Evolutionary conservation across 2,113 vertebrate species (phyloP).

Genomic region (Pedetes capensis): DNA sequence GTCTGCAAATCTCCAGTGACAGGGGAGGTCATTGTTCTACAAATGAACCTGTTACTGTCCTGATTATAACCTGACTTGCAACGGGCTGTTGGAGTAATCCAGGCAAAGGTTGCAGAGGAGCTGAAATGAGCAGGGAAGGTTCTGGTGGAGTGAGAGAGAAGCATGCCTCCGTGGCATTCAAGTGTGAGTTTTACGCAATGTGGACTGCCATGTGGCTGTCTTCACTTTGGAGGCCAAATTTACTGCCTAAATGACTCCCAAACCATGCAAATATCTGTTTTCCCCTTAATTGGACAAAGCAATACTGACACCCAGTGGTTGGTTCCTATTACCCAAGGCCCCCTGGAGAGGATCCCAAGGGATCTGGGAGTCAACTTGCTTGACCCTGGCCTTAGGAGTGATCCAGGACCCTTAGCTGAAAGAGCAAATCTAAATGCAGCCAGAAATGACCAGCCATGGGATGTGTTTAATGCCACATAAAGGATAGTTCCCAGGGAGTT

Average conservation of each 20-base stretch:
- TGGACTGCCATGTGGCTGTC: neutral
- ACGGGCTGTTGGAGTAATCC: neutral
- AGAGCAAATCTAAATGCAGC: slow-evolving; percentile 68
- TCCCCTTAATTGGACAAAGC: slow-evolving; percentile 50
- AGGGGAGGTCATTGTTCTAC: neutral
- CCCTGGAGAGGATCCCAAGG: neutral
- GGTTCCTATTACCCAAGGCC: neutral
- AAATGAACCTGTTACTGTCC: neutral
- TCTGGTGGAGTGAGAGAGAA: neutral
- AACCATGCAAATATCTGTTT: neutral
- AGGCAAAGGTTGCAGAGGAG: neutral
- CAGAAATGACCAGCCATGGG: slow-evolving; percentile 1
- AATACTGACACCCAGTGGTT: slow-evolving; percentile 73
- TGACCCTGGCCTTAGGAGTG: neutral
- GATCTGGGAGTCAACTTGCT: neutral
- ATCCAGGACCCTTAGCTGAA: slow-evolving; percentile 40
- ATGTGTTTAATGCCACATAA: slow-evolving; percentile 39
- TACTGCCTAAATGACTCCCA: neutral
- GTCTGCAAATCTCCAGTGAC: neutral
- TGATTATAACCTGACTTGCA: neutral
- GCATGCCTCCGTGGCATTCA: neutral
- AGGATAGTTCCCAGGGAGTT: slow-evolving; percentile 44
- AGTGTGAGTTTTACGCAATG: neutral
- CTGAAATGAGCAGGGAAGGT: neutral
- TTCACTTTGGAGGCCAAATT: neutral